phyloP scores from a whole-genome alignment of 2,113 vertebrate genomes.

The Osmerus mordax region DNA sequence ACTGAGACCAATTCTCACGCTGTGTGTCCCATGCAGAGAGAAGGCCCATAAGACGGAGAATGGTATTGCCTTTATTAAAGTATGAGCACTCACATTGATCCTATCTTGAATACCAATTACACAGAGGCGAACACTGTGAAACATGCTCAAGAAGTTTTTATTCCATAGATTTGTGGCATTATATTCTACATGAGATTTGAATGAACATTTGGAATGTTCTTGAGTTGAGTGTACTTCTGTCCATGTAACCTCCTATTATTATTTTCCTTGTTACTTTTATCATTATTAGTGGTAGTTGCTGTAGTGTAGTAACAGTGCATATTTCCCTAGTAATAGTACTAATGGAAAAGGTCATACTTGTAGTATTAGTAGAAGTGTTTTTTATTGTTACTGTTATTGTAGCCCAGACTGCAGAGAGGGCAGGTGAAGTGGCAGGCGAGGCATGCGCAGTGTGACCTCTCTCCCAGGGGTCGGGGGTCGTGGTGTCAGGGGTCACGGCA shows the following conservation, averaged over 20 bases:
- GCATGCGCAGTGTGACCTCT: constrained; percentile 30
- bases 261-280: neutral
- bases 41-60: constrained; percentile 70
- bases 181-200: neutral
- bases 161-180: constrained; percentile 31
- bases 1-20: constrained; percentile 74
- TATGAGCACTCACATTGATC: constrained; percentile 58
- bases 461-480: constrained; percentile 45
- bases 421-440: constrained; percentile 54
- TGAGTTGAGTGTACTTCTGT: no score
- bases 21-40: constrained; percentile 72
- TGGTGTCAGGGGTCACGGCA: constrained; percentile 43
- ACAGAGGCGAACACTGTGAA: constrained; percentile 38
- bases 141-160: constrained; percentile 37
- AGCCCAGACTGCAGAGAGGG: neutral
- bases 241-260: neutral
- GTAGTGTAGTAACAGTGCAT: neutral
- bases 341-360: no score
- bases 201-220: neutral
- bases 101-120: constrained; percentile 69
- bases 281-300: constrained; percentile 4
- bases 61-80: constrained; percentile 64
- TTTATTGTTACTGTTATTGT: neutral
- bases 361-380: no score
- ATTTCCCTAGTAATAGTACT: neutral